phyloP scores from a whole-genome alignment of 2,113 vertebrate genomes.

The Sakesphorus luctuosus region DNA sequence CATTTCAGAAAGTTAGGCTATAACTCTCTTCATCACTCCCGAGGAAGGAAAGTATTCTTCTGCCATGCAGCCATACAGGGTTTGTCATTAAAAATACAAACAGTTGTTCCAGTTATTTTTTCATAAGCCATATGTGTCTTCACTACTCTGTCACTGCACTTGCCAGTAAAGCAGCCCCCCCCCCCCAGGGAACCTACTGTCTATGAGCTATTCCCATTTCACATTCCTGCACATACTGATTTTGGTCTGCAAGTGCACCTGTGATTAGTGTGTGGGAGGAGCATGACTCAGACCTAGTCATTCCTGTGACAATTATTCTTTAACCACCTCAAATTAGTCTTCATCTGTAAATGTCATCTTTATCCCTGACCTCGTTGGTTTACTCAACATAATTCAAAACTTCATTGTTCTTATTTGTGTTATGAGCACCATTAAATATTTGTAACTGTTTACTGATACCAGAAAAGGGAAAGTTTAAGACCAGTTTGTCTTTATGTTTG shows the following conservation, averaged over 20 bases:
- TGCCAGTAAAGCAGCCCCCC: not conserved
- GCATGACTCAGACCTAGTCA: constrained; percentile 23
- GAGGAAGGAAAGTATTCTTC: not conserved
- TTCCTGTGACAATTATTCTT: constrained; percentile 31
- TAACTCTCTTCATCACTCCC: not conserved
- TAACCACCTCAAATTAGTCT: constrained; percentile 17
- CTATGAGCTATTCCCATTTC: not conserved
- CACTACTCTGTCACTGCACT: not conserved
- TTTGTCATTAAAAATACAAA: not conserved
- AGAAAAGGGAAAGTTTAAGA: not conserved
- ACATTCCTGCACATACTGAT: not conserved
- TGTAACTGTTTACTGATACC: not conserved
- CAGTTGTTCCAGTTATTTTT: not conserved
- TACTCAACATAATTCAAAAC: constrained; percentile 9
- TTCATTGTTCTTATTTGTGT: constrained; percentile 1
- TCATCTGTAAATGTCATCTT: not conserved
- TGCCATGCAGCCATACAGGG: not conserved
- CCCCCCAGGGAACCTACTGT: not conserved
- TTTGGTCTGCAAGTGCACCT: not conserved
- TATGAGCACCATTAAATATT: not conserved
- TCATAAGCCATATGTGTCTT: not conserved
- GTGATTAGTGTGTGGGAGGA: constrained; percentile 1
- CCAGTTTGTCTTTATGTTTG: not conserved
- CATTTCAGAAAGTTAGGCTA: not conserved
- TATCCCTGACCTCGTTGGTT: not conserved